Evolutionary conservation across 2,113 vertebrate genomes (phyloP), one percentile per base, ranked within the genome.

Genomic region (Rhinoptilus africanus): DNA sequence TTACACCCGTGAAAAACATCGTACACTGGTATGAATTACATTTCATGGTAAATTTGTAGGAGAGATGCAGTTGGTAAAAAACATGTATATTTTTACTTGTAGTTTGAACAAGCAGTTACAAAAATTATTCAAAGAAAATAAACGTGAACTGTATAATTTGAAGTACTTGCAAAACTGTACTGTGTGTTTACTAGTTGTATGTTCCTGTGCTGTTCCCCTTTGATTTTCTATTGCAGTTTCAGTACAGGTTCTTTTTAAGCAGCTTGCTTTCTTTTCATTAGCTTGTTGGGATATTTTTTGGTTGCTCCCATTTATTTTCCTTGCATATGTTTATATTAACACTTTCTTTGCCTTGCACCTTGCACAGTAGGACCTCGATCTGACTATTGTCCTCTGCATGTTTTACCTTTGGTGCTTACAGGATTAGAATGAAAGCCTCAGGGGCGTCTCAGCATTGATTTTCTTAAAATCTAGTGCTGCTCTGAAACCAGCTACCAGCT

Each of bases 381-480:
- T 74, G 57, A 18, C 5, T 2, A 26, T 43, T 86, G 34, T 41
- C 19, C 37, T 86, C 37, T 76, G 28, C 1, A 2, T 24, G n/a
- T 77, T 72, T 82, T 83, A 24, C 83, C 57, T 41, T 73, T 30
- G 26, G 54, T 86, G 28, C 47, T 80, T 74, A 74, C 15, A 57
- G 34, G 30, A 30, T 88, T 57, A n/a, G 45, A 77, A 35, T 63
- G 26, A 89, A 81, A 75, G 60, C 41, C 48, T 91, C 12, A 27
- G 14, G 83, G 47, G 9, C 45, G n/a, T 54, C 50, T 88, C 54
- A 81, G 45, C 56, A 48, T 23, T 88, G 30, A 63, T 77, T 83
- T 93, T 90, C 35, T 90, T 76, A 56, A 93, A 76, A 88, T 78
- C 30, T 57, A 83, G 12, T 56, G 51, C 47, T 95, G n/a, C 43